Evolutionary conservation across 2,113 vertebrate genomes (phyloP).

Genomic region (Potamarius usumacintae): DNA sequence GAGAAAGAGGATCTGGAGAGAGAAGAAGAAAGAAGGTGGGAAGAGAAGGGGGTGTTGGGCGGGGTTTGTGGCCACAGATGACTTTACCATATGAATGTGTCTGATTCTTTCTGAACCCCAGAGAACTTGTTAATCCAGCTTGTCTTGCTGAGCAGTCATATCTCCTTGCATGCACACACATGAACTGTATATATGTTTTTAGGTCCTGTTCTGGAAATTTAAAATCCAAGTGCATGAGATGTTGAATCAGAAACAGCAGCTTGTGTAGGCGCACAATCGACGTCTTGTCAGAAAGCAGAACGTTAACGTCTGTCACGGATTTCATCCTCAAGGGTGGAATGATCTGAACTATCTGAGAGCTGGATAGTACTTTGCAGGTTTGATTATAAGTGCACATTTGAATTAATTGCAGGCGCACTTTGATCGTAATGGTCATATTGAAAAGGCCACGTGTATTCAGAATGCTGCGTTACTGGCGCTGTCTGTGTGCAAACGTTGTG

Average conservation of each 20-base stretch:
- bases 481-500: neutral
- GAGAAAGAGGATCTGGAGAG: neutral
- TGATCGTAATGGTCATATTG: neutral
- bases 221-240: neutral
- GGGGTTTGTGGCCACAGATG: constrained; percentile 44
- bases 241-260: constrained; percentile 22
- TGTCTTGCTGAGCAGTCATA: neutral
- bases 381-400: neutral
- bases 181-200: neutral
- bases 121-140: constrained; percentile 31
- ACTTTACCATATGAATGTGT: constrained; percentile 38
- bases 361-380: neutral
- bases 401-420: neutral
- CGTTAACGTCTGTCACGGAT: neutral
- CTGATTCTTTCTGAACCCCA: constrained; percentile 24
- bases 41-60: neutral
- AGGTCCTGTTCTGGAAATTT: neutral
- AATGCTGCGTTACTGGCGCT: neutral
- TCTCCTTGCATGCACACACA: neutral
- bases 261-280: neutral
- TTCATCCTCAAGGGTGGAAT: neutral
- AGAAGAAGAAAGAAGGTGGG: constrained; percentile 20
- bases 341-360: neutral
- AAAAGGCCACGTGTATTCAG: neutral
- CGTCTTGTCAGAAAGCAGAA: neutral